Evolutionary conservation across 2,797 vertebrate species (phyloP).

Genomic region (Enteromius radiatus): DNA sequence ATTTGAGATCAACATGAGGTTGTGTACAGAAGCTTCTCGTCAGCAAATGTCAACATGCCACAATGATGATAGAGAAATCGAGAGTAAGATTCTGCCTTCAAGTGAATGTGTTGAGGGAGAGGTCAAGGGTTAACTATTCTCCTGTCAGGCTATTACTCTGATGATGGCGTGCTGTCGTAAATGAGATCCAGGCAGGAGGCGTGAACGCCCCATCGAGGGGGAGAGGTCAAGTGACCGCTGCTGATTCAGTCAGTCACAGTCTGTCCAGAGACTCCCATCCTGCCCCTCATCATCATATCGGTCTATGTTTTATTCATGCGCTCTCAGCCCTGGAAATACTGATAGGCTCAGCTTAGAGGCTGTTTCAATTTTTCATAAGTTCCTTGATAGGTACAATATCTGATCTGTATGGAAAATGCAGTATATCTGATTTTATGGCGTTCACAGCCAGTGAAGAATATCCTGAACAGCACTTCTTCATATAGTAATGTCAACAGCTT

Average conservation of each 20-base stretch:
- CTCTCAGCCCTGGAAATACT: conserved; percentile 57
- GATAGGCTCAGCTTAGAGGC: conserved; percentile 49
- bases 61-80: neutral
- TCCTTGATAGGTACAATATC: conserved; percentile 59
- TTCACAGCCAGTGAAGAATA: conserved; percentile 49
- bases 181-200: conserved; percentile 47
- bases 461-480: conserved; percentile 26
- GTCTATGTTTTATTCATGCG: conserved; percentile 71
- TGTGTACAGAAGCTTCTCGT: conserved; percentile 29
- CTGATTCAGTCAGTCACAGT: conserved; percentile 40
- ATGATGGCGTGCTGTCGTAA: conserved; percentile 32
- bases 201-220: neutral
- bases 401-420: conserved; percentile 55
- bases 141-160: conserved; percentile 47
- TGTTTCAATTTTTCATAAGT: conserved; percentile 66
- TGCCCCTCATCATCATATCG: conserved; percentile 64
- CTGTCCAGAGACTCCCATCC: conserved; percentile 57
- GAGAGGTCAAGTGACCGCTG: conserved; percentile 54
- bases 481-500: conserved; percentile 13
- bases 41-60: conserved; percentile 9
- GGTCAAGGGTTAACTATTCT: conserved; percentile 54
- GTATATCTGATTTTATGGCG: conserved; percentile 46
- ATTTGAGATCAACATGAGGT: neutral
- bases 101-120: conserved; percentile 18
- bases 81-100: neutral